Base-by-base conservation (phyloP, 2,888 invertebrate species). In the Drosophila cognata region DNA sequence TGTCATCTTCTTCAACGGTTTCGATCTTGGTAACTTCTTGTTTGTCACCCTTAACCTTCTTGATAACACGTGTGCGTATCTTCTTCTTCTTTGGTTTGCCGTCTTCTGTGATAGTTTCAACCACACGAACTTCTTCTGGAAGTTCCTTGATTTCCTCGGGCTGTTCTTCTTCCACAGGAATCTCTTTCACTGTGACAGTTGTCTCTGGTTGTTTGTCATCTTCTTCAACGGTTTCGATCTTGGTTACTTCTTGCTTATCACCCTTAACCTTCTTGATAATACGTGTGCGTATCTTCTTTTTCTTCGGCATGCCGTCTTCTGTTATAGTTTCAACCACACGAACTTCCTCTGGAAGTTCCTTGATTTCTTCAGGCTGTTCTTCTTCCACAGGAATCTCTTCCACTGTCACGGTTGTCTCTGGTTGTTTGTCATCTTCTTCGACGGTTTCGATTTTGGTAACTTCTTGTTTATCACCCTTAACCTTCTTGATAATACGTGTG, bases 1-100 rank as follows among this genome's bases (percentile, higher is more conserved):
- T 33, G 21, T 52, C 51, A 21, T 52, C 51, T 13, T 52, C 51
- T 0, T 52, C 51, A 3, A 52, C n/a, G 21, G 51, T 52, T 52
- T 52, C 51, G n/a, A 52, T 52, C 31, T 33, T 52, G 51, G 51
- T 52, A 3, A 52, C 33, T 31, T 52, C 51, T 52, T 52, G 51
- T 3, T 52, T 52, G 3, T 33, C 33, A 31, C 51, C 51, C 33
- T 52, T 52, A 29, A 52, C 7, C 51, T 31, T 52, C 3, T 52
- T 33, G 31, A 52, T 52, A 11, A 52, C 21, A 52, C 51, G 51
- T 1, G 51, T 52, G 33, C 51, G 51, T 11, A 52, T 52, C 33
- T 52, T 52, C 7, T 52, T 52, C 1, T 52, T 52, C n/a, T 52
- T 52, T 2, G 51, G 51, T 13, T 52, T 52, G 13, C 51, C 51